Evolutionary conservation across 53 echinoderm and acorn worm species (phyloP).

Genomic region (Mesocentrotus franciscanus): DNA sequence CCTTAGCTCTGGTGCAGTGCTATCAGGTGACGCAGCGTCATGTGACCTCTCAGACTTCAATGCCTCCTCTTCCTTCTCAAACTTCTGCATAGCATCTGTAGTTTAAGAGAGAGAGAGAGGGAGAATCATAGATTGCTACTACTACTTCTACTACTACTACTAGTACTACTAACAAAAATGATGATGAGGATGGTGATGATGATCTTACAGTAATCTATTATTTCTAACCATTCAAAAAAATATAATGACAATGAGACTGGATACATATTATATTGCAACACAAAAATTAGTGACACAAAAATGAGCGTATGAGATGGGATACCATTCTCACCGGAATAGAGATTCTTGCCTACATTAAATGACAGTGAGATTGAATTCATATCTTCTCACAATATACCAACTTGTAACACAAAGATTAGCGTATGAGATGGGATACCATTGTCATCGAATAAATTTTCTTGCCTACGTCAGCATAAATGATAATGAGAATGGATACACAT

Average conservation of each 20-base stretch:
- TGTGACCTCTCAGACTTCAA: conserved; percentile 53
- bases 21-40: conserved; percentile 60
- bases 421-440: not conserved
- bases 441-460: conserved; percentile 86
- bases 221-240: too few relatives aligned
- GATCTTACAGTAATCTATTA: too few relatives aligned
- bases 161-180: too few relatives aligned
- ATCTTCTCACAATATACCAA: not conserved
- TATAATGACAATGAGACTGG: too few relatives aligned
- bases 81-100: conserved; percentile 89
- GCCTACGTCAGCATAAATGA: conserved; percentile 91
- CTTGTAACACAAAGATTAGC: not conserved
- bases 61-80: conserved; percentile 71
- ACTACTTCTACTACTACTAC: too few relatives aligned
- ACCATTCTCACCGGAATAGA: too few relatives aligned
- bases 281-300: too few relatives aligned
- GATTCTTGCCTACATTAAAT: not conserved
- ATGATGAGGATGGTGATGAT: too few relatives aligned
- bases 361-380: not conserved
- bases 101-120: not conserved
- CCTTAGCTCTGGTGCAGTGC: conserved; percentile 62
- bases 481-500: conserved; percentile 64
- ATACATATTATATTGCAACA: too few relatives aligned
- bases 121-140: too few relatives aligned
- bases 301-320: too few relatives aligned